phyloP scores from a whole-genome alignment of 2,888 invertebrate genomes.

The Cryptus armator region DNA sequence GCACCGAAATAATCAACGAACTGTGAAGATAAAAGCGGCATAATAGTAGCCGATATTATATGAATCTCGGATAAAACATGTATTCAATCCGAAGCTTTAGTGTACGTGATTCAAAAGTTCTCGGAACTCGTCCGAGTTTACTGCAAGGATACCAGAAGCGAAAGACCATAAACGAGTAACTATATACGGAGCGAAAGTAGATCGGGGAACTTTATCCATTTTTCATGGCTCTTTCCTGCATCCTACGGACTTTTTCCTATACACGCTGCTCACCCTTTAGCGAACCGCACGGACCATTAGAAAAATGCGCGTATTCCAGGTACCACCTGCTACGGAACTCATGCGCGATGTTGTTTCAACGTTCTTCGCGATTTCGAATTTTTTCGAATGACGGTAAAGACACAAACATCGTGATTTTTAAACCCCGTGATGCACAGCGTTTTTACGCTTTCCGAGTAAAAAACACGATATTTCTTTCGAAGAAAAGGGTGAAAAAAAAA shows the following conservation, averaged over 20 bases:
- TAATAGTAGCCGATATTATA: not conserved
- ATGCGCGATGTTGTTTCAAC: not conserved
- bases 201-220: conserved; percentile 59
- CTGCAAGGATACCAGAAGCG: conserved; percentile 7
- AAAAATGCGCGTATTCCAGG: conserved; percentile 14
- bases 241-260: conserved; percentile 19
- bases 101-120: conserved; percentile 5
- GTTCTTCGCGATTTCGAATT: not conserved
- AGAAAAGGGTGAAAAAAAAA: too few relatives aligned
- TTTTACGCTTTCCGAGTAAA: too few relatives aligned
- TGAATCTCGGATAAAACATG: not conserved
- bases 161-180: conserved; percentile 37
- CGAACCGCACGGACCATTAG: conserved; percentile 25
- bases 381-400: not conserved
- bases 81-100: conserved; percentile 3
- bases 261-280: conserved; percentile 27
- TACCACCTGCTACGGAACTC: conserved; percentile 36
- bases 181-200: not conserved
- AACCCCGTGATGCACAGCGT: not conserved
- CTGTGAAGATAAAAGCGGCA: conserved; percentile 19
- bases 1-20: not conserved
- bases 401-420: not conserved
- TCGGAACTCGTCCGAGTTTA: conserved; percentile 5
- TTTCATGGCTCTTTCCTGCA: conserved; percentile 55
- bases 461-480: too few relatives aligned